Evolutionary conservation across 2,888 invertebrate species (phyloP), one percentile per base, ranked within the genome.

Genomic region (Stramonita haemastoma): DNA sequence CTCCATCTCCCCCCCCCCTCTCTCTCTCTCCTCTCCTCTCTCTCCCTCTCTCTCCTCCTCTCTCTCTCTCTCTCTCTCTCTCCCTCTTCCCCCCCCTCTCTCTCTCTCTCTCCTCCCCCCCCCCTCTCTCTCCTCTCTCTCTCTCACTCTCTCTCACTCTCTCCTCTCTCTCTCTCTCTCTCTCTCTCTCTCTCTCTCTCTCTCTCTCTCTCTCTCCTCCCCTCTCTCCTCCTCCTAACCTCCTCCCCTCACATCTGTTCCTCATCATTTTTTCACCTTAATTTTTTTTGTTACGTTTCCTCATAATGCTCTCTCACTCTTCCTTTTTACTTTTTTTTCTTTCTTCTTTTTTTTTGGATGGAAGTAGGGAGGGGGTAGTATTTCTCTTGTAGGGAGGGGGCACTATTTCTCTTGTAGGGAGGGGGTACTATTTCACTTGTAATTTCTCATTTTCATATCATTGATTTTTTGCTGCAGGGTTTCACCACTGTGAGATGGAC

Each of bases 51-150:
- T n/a, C n/a, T n/a, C n/a, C 66, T 6, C 13, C 66, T 34, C 34
- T 79, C 79, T 79, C 32, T 79, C 34, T 34, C 26, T 79, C 79
- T 79, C n/a, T n/a, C n/a, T n/a, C n/a, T n/a, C n/a, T n/a, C n/a
- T n/a, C n/a, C n/a, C n/a, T n/a, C n/a, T n/a, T n/a, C n/a, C n/a
- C n/a, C n/a, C n/a, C n/a, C n/a, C n/a, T n/a, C n/a, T n/a, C n/a
- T n/a, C n/a, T n/a, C n/a, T n/a, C n/a, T n/a, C n/a, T n/a, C n/a
- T n/a, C n/a, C n/a, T n/a, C n/a, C n/a, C n/a, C n/a, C n/a, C n/a
- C n/a, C n/a, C n/a, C n/a, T n/a, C n/a, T n/a, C n/a, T n/a, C n/a
- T n/a, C n/a, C n/a, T n/a, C n/a, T n/a, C n/a, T n/a, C n/a, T n/a
- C n/a, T n/a, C n/a, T n/a, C n/a, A n/a, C n/a, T n/a, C n/a, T n/a